These are phyloP conservation scores for Pedionomus torquatus DNA, from an alignment of 2,113 vertebrate species.

Conservation along the genomic window DNA sequence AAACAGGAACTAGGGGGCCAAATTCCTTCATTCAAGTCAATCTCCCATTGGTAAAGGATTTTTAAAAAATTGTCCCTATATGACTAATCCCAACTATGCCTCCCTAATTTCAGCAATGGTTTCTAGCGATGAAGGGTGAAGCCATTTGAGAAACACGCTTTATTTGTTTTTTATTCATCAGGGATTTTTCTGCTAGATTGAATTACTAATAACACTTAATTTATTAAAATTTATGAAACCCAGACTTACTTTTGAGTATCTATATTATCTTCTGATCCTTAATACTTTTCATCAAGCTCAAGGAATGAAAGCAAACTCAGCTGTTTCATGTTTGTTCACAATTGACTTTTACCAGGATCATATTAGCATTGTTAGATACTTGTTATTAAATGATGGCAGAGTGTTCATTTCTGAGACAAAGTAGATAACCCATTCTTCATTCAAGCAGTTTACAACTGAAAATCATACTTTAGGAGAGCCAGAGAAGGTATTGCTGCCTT, in stretches of 20 bases:
- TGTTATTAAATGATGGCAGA: neutral
- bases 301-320: slow-evolving; percentile 40
- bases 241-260: neutral
- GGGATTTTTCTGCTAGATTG: neutral
- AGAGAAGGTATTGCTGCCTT: neutral
- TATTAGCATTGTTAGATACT: neutral
- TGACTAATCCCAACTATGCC: slow-evolving; percentile 14
- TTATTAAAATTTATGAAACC: slow-evolving; percentile 30
- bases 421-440: neutral
- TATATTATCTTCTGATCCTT: neutral
- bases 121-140: neutral
- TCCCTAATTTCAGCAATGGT: neutral
- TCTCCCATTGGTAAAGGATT: slow-evolving; percentile 22
- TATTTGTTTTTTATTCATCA: slow-evolving; percentile 42
- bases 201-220: neutral
- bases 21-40: slow-evolving; percentile 11
- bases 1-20: slow-evolving; percentile 29
- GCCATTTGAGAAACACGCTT: neutral
- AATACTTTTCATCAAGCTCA: neutral
- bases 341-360: neutral
- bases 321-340: slow-evolving; percentile 5
- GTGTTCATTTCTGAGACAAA: neutral
- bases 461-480: neutral
- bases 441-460: neutral
- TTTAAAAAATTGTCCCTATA: neutral